phyloP scores from a whole-genome alignment of 1,140 invertebrate species.

The Orchesella cincta region DNA sequence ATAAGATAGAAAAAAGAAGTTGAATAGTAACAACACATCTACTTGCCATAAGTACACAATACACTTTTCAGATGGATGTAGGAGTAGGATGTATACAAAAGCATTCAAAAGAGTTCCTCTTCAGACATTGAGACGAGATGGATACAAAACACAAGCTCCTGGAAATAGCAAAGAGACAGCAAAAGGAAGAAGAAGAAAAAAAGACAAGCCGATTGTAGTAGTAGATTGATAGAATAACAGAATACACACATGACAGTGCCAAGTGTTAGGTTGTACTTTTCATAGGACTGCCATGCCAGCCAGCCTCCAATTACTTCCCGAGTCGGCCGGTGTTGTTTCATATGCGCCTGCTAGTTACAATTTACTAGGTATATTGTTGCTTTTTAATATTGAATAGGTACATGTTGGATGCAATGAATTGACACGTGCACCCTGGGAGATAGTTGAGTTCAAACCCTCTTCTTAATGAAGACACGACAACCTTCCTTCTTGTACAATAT shows the following conservation, averaged over 20 bases:
- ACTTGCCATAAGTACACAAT: too few species aligned
- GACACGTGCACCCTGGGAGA: conserved; percentile 38
- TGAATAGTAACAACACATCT: not conserved
- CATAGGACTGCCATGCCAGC: not conserved
- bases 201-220: not conserved
- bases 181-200: not conserved
- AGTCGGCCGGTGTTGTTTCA: not conserved
- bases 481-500: not conserved
- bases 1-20: not conserved
- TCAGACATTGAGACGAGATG: not conserved
- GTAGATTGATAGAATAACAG: conserved; percentile 2
- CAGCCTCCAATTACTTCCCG: not conserved
- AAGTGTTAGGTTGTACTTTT: not conserved
- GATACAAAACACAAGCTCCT: not conserved
- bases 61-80: too few species aligned
- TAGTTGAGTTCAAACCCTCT: conserved; percentile 31
- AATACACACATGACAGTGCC: conserved; percentile 16
- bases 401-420: conserved; percentile 34
- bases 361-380: not conserved
- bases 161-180: too few species aligned
- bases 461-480: conserved; percentile 34
- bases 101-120: not conserved
- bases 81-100: not conserved
- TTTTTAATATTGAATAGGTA: not conserved
- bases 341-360: not conserved